Evolutionary conservation across 2,797 vertebrate species (phyloP), one percentile per base, ranked within the genome.

Genomic region (Dicrostonyx torquatus): DNA sequence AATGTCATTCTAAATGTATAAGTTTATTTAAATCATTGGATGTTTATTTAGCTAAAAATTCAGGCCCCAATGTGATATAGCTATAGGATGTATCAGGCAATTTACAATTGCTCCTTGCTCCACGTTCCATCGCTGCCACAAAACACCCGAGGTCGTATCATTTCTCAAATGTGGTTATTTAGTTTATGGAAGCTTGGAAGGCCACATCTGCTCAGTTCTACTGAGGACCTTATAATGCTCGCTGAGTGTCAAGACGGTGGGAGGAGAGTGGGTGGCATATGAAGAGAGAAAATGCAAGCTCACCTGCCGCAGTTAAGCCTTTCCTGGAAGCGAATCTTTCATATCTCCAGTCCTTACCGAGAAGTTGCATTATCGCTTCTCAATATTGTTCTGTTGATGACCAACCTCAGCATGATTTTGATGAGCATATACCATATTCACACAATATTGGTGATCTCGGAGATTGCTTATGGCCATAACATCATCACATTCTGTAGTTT

Each of bases 1-100:
- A 92, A 86, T 92, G 37, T 87, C 53, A 93, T 29, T 85, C 68
- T 50, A 92, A 92, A 96, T 92, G 80, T 83, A 93, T 55, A 75
- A 83, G 83, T 86, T 77, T 75, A 9, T 31, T 90, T 91, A 96
- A 93, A 17, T n/a, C 10, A 53, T 91, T 93, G 34, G 91, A 70
- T 91, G 55, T 37, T 80, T 93, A 53, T 72, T 70, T 68, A 75
- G 40, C 40, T 75, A 72, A 34, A 68, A 89, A 29, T 48, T 86
- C 86, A 95, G 89, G 45, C 37, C 24, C 31, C 62, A 82, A 75
- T 77, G 90, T 85, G 58, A 29, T 40, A 70, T 34, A 78, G 29
- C 91, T 91, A 45, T 88, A 92, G 75, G 22, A 55, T 89, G 22
- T 14, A 37, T 34, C 83, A 6, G 75, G 50, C 86, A 40, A 88